These are phyloP conservation scores for Petrocephalus zakoni DNA, from an alignment of 2,113 vertebrate genomes.

Conservation along the genomic window DNA sequence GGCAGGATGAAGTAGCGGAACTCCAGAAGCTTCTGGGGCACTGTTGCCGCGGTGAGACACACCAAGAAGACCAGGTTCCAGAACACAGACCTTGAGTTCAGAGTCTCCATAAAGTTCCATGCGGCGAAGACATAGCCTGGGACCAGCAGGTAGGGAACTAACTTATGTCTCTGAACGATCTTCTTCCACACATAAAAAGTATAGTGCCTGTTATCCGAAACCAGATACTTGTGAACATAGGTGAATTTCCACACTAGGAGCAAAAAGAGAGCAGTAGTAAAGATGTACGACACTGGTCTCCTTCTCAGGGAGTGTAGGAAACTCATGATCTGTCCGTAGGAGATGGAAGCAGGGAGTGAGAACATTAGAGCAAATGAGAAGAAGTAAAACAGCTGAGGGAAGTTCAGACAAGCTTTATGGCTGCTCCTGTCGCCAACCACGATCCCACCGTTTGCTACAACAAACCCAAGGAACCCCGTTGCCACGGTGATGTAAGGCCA, in stretches of 20 bases:
- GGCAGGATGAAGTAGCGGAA: slow-evolving; percentile 95
- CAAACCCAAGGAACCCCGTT: slow-evolving; percentile 65
- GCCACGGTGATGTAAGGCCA: slow-evolving; percentile 77
- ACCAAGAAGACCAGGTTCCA: slow-evolving; percentile 76
- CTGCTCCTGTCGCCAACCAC: slow-evolving; percentile 84
- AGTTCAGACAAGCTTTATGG: slow-evolving; percentile 83
- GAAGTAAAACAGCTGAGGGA: slow-evolving; percentile 92
- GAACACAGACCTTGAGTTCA: slow-evolving; percentile 80
- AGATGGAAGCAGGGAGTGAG: slow-evolving; percentile 71
- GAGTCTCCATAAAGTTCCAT: slow-evolving; percentile 78
- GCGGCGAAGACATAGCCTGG: slow-evolving; percentile 81
- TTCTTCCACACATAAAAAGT: slow-evolving; percentile 91
- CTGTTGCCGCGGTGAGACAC: slow-evolving; percentile 68
- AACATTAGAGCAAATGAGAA: slow-evolving; percentile 78
- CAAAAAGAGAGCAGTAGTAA: slow-evolving; percentile 50
- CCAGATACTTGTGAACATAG: slow-evolving; percentile 80
- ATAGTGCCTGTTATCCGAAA: slow-evolving; percentile 94
- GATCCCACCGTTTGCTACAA: slow-evolving; percentile 77
- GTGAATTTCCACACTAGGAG: slow-evolving; percentile 88
- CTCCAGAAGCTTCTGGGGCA: slow-evolving; percentile 92
- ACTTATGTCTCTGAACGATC: slow-evolving; percentile 75
- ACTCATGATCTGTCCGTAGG: slow-evolving; percentile 58
- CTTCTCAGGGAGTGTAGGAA: slow-evolving; percentile 69
- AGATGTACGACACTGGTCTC: slow-evolving; percentile 63
- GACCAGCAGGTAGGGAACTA: slow-evolving; percentile 75